Conservation (phyloP, 2,797 vertebrate species). For the Mormyrus hasselquistii region DNA sequence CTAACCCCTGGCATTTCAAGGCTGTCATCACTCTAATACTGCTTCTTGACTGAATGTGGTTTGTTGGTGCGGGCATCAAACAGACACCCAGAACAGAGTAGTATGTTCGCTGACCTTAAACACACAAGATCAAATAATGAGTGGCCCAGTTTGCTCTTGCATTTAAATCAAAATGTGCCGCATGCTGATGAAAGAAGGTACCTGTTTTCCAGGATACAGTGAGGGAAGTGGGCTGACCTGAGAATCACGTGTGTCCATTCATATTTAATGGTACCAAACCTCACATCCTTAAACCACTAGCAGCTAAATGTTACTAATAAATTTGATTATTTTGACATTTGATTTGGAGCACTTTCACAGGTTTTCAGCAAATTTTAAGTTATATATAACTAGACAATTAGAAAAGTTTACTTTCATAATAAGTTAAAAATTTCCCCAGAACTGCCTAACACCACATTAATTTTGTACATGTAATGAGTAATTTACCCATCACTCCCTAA, state of each 20-base stretch:
- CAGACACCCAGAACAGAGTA: background rate
- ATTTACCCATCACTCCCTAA: background rate
- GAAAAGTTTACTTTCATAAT: background rate
- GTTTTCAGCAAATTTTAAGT: background rate
- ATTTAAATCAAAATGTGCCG: background rate
- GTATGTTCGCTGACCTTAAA: background rate
- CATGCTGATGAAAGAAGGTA: background rate
- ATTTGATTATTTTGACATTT: background rate
- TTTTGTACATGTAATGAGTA: background rate
- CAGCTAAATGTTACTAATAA: background rate
- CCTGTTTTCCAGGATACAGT: background rate
- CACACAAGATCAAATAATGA: background rate
- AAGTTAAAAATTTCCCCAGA: background rate
- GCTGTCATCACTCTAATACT: conserved; percentile 22
- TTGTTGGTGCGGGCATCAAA: background rate
- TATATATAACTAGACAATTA: background rate
- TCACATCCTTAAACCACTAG: background rate
- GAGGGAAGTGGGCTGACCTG: background rate
- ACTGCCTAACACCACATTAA: background rate
- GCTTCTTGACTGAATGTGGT: conserved; percentile 5
- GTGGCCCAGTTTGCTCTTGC: background rate
- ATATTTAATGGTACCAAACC: background rate
- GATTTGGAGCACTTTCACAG: background rate
- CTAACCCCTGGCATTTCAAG: conserved; percentile 27
- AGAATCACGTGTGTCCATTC: background rate